These are phyloP conservation scores for Engystomops pustulosus DNA, from an alignment of 2,113 vertebrate genomes.

Conservation along the genomic window DNA sequence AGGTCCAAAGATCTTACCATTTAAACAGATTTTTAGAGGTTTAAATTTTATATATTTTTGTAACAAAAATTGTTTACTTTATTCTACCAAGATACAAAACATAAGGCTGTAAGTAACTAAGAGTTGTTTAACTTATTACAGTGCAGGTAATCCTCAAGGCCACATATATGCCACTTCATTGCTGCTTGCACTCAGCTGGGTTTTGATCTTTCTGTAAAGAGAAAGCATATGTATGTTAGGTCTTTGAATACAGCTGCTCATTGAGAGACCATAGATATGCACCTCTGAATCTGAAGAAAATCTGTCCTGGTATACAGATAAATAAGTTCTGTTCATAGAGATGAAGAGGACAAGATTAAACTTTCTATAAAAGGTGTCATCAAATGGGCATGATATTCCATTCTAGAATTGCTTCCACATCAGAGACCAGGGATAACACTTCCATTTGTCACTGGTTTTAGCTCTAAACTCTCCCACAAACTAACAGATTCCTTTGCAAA, in stretches of 20 bases:
- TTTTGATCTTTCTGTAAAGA: conserved; percentile 93
- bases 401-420: no score
- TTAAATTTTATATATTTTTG: conserved; percentile 74
- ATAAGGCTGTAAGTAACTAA: conserved; percentile 98
- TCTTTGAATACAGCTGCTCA: no score
- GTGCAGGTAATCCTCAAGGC: conserved; percentile 94
- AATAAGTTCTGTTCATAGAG: no score
- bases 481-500: no score
- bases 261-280: neutral
- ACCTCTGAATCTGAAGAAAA: neutral
- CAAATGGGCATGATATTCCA: no score
- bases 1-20: conserved; percentile 84
- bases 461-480: no score
- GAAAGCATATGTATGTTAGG: conserved; percentile 61
- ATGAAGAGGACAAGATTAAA: no score
- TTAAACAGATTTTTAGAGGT: conserved; percentile 81
- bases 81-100: conserved; percentile 99
- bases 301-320: neutral
- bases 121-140: conserved; percentile 93
- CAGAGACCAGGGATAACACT: no score
- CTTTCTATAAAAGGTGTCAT: no score
- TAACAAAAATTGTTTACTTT: conserved; percentile 88
- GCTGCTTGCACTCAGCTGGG: conserved; percentile 98
- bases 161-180: conserved; percentile 88
- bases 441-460: no score